phyloP scores from a whole-genome alignment of 2,888 invertebrate species.

The Enoplolaimus lenunculus region DNA sequence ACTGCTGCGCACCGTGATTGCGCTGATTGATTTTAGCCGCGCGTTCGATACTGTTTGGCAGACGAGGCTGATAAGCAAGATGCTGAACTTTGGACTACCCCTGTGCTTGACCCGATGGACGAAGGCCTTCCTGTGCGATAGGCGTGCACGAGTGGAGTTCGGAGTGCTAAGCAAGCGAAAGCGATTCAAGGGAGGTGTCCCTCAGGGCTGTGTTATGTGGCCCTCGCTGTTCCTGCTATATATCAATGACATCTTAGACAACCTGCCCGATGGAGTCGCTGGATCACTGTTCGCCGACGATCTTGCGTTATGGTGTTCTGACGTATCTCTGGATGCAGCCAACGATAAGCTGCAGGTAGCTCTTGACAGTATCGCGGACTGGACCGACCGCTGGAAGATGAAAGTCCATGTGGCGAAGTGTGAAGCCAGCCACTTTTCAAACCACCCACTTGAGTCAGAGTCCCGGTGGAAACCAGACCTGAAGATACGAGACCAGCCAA shows the following conservation, averaged over 20 bases:
- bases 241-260: conserved; percentile 3
- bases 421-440: background rate
- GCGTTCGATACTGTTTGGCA: background rate
- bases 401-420: background rate
- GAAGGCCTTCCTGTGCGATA: conserved; percentile 2
- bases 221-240: background rate
- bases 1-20: background rate
- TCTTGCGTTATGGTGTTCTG: background rate
- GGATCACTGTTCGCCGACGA: background rate
- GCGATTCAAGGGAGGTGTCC: background rate
- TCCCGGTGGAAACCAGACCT: background rate
- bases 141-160: background rate
- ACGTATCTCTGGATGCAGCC: background rate
- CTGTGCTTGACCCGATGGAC: background rate
- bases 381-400: background rate
- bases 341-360: background rate
- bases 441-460: background rate
- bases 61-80: background rate
- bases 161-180: background rate
- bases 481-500: background rate
- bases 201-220: background rate
- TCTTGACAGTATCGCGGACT: background rate
- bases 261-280: background rate
- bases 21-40: background rate
- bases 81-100: background rate